These are phyloP conservation scores for Spheniscus humboldti DNA, from an alignment of 2,797 vertebrate species.

Conservation along the genomic window DNA sequence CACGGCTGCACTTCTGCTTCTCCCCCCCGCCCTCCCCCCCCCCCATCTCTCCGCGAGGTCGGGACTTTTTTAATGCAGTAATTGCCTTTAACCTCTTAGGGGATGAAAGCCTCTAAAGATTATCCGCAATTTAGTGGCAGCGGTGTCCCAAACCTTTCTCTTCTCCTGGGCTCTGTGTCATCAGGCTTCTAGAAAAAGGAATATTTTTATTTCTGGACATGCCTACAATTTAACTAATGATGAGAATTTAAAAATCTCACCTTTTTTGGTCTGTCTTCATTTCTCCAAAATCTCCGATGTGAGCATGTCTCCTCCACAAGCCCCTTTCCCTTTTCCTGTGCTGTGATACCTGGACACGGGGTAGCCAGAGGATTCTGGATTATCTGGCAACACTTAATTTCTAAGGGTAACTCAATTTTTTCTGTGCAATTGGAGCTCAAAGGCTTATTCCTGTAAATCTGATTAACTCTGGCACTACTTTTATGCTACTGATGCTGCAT, in stretches of 20 bases:
- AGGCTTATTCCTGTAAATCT: background rate
- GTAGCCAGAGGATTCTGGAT: background rate
- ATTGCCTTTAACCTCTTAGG: background rate
- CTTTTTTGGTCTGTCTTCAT: background rate
- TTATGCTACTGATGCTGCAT: background rate
- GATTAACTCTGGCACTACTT: background rate
- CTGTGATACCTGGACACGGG: background rate
- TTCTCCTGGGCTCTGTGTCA: background rate
- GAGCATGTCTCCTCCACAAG: background rate
- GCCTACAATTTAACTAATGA: background rate
- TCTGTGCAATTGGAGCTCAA: background rate
- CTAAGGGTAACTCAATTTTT: background rate
- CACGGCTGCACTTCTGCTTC: background rate
- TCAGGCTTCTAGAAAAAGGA: background rate
- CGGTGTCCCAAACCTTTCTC: background rate
- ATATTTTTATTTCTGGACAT: background rate
- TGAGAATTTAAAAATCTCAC: background rate
- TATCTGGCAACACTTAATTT: background rate
- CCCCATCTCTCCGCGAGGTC: accelerated
- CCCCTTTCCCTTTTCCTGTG: background rate
- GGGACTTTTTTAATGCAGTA: background rate
- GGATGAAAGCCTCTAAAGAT: background rate
- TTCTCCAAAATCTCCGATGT: background rate
- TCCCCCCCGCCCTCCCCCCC: too few relatives aligned
- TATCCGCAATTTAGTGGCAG: background rate